phyloP scores from a whole-genome alignment of 2,797 vertebrate species.

The Pantherophis alleghaniensis region DNA sequence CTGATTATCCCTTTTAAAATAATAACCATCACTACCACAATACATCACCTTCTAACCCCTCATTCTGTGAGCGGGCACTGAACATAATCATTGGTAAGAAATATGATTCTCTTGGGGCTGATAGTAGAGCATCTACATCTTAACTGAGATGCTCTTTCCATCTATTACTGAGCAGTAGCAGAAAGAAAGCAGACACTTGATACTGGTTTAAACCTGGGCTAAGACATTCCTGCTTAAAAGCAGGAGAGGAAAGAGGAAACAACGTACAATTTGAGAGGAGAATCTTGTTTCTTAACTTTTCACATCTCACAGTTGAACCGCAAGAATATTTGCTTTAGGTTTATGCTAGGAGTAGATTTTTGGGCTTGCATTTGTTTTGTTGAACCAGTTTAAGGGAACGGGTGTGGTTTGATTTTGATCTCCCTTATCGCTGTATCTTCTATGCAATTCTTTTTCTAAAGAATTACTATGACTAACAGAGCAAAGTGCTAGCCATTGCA shows the following conservation, averaged over 20 bases:
- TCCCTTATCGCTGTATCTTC: slow-evolving; percentile 83
- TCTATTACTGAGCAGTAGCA: slow-evolving; percentile 8
- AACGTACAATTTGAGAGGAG: neutral
- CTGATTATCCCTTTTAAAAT: slow-evolving; percentile 33
- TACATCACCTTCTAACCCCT: neutral
- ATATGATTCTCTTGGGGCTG: neutral
- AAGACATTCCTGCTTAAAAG: neutral
- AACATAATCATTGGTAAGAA: slow-evolving; percentile 17
- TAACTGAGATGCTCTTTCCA: slow-evolving; percentile 21
- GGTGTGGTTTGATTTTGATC: slow-evolving; percentile 65
- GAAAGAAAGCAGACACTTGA: neutral
- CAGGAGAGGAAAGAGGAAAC: neutral
- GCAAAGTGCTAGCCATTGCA: slow-evolving; percentile 75
- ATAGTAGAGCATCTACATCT: neutral
- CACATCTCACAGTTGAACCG: slow-evolving; percentile 40
- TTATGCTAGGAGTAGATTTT: slow-evolving; percentile 23
- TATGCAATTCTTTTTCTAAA: slow-evolving; percentile 95
- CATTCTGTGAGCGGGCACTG: neutral
- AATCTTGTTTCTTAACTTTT: neutral
- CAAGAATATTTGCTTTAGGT: slow-evolving; percentile 43
- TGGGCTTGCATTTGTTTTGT: slow-evolving; percentile 53
- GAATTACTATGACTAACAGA: slow-evolving; percentile 65
- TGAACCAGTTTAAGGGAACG: slow-evolving; percentile 55
- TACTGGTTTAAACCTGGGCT: slow-evolving; percentile 18
- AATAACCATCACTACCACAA: neutral